phyloP scores from a whole-genome alignment of 2,797 vertebrate genomes.

The Sebastes itinus region DNA sequence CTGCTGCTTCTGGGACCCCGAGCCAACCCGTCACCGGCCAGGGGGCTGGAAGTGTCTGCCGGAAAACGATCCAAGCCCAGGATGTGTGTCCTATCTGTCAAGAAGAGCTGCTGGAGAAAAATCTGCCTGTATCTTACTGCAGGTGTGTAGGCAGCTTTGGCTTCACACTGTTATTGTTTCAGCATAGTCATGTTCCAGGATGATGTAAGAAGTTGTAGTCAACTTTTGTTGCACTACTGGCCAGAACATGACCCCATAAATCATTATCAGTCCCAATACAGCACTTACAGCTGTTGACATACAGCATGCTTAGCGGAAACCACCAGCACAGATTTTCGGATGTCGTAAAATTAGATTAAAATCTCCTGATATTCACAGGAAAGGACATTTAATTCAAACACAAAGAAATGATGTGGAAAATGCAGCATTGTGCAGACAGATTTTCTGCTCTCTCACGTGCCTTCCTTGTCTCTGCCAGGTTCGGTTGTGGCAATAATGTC shows the following conservation, averaged over 20 bases:
- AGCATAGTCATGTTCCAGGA: background rate
- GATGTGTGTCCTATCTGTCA: constrained; percentile 85
- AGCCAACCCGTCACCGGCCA: background rate
- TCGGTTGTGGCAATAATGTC: constrained; percentile 81
- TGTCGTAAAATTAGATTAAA: constrained; percentile 15
- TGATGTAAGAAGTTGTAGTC: background rate
- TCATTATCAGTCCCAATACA: background rate
- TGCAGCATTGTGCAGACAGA: background rate
- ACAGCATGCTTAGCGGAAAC: constrained; percentile 8
- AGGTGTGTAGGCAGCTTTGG: constrained; percentile 63
- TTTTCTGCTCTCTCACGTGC: background rate
- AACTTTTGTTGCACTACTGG: background rate
- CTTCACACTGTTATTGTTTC: constrained; percentile 14
- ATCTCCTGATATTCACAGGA: background rate
- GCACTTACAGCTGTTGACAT: constrained; percentile 33
- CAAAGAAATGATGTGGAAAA: background rate
- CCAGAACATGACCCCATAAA: constrained; percentile 34
- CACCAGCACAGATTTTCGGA: constrained; percentile 8
- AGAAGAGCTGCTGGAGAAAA: constrained; percentile 80
- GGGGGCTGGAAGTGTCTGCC: constrained; percentile 51
- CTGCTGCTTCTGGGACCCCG: background rate
- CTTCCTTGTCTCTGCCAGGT: constrained; percentile 62
- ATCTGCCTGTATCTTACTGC: constrained; percentile 79
- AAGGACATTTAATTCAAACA: background rate
- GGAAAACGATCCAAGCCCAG: constrained; percentile 68